Evolutionary conservation across 2,113 vertebrate genomes (phyloP), one percentile per base, ranked within the genome.

Genomic region (Caracal caracal): DNA sequence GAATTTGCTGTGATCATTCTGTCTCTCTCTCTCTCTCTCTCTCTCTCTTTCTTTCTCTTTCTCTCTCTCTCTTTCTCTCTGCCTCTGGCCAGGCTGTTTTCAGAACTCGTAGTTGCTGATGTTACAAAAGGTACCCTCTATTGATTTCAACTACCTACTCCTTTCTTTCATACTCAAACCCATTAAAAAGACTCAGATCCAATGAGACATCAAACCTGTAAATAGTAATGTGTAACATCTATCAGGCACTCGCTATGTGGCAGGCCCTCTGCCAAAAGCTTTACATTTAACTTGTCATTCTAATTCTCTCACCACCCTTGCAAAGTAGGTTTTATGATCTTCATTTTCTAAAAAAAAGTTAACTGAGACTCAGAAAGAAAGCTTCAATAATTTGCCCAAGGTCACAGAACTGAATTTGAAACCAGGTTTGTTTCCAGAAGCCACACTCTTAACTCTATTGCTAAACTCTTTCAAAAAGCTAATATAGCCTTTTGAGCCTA

Each of bases 391-490:
- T 11, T 59, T 61, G 10, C 6, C 40, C 63, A 81, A 79, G 81
- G 76, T 96, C 88, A 80, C 35, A 26, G 80, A 81, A 11, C 80
- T 40, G 49, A 89, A 43, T 68, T 49, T 79, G 90, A 95, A 93
- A 73, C 59, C 47, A 66, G 30, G 35, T 37, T 37, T 87, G 51
- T 51, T n/a, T 70, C 53, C 37, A 66, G 76, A 88, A 88, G 33
- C 47, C 59, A 49, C 35, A n/a, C 30, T 37, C 47, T 51, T 93
- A 9, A 17, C 65, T 80, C 26, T 47, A 12, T 20, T 20, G 13
- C n/a, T 47, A 24, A 40, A 19, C 51, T 81, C 9, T 73, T 86
- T 82, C 30, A 3, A n/a, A 94, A 35, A 53, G 10, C 71, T 37
- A 7, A 37, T 59, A 56, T 47, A 68, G 3, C 28, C 53, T 47